Base-by-base conservation (phyloP, 2,113 vertebrate species). In the Sander lucioperca region DNA sequence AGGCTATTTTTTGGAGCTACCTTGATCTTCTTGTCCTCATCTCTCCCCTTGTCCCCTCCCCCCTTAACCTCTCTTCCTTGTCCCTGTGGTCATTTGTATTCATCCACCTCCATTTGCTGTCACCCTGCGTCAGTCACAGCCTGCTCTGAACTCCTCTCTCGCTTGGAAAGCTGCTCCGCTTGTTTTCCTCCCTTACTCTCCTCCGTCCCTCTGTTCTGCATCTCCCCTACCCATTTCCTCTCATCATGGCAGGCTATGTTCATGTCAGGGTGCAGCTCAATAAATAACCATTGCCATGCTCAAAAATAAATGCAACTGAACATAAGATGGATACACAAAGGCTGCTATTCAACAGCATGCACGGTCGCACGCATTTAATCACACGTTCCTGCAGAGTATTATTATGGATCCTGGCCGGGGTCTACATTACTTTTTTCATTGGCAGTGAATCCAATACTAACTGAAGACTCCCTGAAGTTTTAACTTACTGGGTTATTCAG, bases 71-170 rank as follows among this genome's bases (percentile, higher is more conserved):
- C 77, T 80, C 45, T 80, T 80, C 47, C 59, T 76, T 70, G 70
- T 88, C 88, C 88, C 86, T 16, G 9, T 81, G 84, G 86, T 89
- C 88, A 88, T 93, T 92, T 91, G 80, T 93, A 93, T 93, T 93
- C 91, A 91, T 90, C 74, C 70, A 86, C 89, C 90, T 89, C 87
- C 87, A 87, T 93, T 91, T 91, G 87, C 83, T 89, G 85, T 92
- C 87, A 89, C 79, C 79, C 77, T 30, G 72, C 47, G 62, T 89
- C 84, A 68, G 84, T 81, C 84, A 69, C 71, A 89, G 76, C 70
- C 74, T 72, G 79, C 84, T 87, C 80, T 80, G 74, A 84, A 76
- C 75, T 81, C 82, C 72, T 79, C 74, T 84, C 74, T 84, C 9
- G 14, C 80, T 88, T 88, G 84, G 84, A 86, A 86, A 82, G 77